These are phyloP conservation scores for Periophthalmus magnuspinnatus DNA, from an alignment of 2,797 vertebrate genomes.

Conservation along the genomic window DNA sequence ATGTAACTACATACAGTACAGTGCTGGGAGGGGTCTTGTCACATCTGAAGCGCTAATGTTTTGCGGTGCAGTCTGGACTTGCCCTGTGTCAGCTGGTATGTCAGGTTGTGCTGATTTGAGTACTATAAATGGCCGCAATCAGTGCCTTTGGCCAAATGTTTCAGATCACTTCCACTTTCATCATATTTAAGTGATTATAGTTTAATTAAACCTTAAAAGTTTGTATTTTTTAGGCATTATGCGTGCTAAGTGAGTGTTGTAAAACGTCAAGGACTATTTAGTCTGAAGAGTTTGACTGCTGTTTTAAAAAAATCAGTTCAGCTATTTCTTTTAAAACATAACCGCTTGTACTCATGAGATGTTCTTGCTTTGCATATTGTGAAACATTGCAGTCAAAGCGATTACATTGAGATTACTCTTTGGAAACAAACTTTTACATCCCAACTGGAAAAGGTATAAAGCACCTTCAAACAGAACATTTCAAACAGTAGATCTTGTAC, in stretches of 20 bases:
- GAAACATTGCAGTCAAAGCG: not conserved
- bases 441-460: not conserved
- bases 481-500: too few species aligned
- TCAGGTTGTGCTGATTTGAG: not conserved
- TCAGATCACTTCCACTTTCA: not conserved
- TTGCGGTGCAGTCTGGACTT: constrained; percentile 28
- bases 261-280: too few species aligned
- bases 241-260: too few species aligned
- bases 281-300: too few species aligned
- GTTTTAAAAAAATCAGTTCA: too few species aligned
- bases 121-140: not conserved
- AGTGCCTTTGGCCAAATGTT: not conserved
- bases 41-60: constrained; percentile 18
- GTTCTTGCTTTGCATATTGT: not conserved
- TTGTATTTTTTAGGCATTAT: not conserved
- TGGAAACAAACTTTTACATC: not conserved
- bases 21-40: constrained; percentile 14
- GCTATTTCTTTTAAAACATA: too few species aligned
- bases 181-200: too few species aligned
- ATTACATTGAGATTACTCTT: not conserved
- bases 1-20: not conserved
- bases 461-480: too few species aligned
- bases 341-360: too few species aligned
- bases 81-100: constrained; percentile 8
- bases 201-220: not conserved